Evolutionary conservation across 92 coral and sea anemone genomes (phyloP).

Genomic region (Porites rus): DNA sequence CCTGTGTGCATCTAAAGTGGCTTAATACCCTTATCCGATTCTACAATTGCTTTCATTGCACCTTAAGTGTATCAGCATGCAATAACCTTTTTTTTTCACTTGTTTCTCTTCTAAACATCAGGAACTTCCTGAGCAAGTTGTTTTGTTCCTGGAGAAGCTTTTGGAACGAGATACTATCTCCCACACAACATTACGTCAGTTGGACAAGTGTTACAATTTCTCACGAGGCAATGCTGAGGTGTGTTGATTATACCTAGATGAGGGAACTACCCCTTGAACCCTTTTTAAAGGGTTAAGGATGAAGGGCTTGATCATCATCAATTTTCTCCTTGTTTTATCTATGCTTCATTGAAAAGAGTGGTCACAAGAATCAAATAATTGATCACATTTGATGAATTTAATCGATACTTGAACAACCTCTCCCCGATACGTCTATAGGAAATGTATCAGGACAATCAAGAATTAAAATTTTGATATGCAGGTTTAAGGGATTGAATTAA

Average conservation of each 20-base stretch:
- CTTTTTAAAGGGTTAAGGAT: no score
- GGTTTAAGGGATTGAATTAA: no score
- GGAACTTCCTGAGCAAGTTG: conserved; percentile 91
- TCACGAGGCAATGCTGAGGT: conserved; percentile 93
- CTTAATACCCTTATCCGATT: background rate
- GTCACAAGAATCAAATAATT: no score
- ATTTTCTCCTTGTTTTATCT: no score
- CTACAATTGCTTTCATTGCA: background rate
- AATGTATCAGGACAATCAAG: no score
- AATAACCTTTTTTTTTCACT: background rate
- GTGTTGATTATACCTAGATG: background rate
- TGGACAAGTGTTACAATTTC: conserved; percentile 88
- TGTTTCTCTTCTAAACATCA: conserved; percentile 12
- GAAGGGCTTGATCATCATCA: no score
- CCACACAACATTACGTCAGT: conserved; percentile 89
- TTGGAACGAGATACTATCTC: conserved; percentile 88
- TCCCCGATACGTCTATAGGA: no score
- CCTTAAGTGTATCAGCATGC: background rate
- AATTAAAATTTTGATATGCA: no score
- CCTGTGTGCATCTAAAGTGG: background rate
- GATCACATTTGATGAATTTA: no score
- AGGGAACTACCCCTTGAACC: no score
- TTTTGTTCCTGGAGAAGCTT: conserved; percentile 90
- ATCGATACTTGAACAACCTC: no score
- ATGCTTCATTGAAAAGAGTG: no score